Evolutionary conservation across 1,140 invertebrate genomes (phyloP).

Genomic region (Popillia japonica): DNA sequence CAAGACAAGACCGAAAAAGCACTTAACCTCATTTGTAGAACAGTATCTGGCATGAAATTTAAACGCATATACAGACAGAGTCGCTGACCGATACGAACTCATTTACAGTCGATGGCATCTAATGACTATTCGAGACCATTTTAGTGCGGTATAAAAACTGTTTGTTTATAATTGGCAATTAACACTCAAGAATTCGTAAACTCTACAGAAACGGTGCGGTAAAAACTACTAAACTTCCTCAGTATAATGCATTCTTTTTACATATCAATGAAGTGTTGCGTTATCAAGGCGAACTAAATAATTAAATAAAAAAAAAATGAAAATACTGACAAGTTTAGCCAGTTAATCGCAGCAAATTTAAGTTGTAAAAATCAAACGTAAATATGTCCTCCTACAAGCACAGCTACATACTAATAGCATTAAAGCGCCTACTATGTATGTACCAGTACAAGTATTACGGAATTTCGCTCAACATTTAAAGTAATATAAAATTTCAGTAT

Average conservation of each 20-base stretch:
- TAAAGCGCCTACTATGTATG: no score
- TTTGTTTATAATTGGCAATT: conserved; percentile 29
- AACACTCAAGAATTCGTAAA: conserved; percentile 23
- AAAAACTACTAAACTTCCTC: not conserved
- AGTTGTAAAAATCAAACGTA: no score
- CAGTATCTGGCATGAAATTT: conserved; percentile 27
- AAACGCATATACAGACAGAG: conserved; percentile 11
- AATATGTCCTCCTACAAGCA: no score
- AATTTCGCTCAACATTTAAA: no score
- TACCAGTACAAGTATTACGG: no score
- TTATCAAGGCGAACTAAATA: no score
- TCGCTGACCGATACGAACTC: conserved; percentile 31
- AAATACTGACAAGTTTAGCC: no score
- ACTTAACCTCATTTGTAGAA: conserved; percentile 40
- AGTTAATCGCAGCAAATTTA: no score
- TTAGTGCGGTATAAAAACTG: not conserved
- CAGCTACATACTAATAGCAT: no score
- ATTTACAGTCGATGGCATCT: conserved; percentile 21
- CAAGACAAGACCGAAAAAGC: conserved; percentile 38
- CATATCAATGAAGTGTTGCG: no score
- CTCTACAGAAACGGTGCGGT: not conserved
- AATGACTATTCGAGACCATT: conserved; percentile 15
- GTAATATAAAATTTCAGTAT: no score
- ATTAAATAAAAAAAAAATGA: no score
- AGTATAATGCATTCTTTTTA: not conserved